Conservation (phyloP, 2,888 invertebrate genomes). For the Chirona hameri region DNA sequence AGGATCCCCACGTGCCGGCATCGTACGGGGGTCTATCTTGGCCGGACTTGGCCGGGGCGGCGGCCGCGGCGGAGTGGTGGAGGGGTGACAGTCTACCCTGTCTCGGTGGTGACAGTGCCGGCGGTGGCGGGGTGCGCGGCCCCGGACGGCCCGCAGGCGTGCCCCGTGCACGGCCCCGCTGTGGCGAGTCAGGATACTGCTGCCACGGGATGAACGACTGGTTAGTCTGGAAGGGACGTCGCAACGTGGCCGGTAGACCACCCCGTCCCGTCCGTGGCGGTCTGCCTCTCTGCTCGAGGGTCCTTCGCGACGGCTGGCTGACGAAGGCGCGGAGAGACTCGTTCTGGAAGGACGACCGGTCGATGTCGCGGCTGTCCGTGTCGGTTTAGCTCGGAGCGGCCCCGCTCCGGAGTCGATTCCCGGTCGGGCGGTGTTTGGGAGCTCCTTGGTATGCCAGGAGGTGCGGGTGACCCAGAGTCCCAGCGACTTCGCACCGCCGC, state of each 20-base stretch:
- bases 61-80: conserved; percentile 6
- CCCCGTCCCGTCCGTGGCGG: neutral
- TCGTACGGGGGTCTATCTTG: neutral
- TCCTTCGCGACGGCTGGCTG: neutral
- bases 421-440: neutral
- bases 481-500: neutral
- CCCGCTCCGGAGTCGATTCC: neutral
- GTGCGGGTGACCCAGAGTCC: neutral
- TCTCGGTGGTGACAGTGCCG: neutral
- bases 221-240: neutral
- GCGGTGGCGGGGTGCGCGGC: conserved; percentile 9
- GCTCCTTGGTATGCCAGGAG: neutral
- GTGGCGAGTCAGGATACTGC: neutral
- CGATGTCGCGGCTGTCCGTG: conserved; percentile 13
- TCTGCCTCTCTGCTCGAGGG: neutral
- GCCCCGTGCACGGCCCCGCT: neutral
- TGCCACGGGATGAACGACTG: neutral
- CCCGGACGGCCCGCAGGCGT: neutral
- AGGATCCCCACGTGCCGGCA: neutral
- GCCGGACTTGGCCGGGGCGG: neutral
- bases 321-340: conserved; percentile 8
- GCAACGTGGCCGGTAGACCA: neutral
- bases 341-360: conserved; percentile 23
- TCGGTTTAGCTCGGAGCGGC: neutral
- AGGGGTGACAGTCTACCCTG: neutral